A percentile compares a stretch with the other conserved stretches of the same genome.
phyloP scores from a whole-genome alignment of 2,888 invertebrate genomes.

The Oxystoma pomonae region DNA sequence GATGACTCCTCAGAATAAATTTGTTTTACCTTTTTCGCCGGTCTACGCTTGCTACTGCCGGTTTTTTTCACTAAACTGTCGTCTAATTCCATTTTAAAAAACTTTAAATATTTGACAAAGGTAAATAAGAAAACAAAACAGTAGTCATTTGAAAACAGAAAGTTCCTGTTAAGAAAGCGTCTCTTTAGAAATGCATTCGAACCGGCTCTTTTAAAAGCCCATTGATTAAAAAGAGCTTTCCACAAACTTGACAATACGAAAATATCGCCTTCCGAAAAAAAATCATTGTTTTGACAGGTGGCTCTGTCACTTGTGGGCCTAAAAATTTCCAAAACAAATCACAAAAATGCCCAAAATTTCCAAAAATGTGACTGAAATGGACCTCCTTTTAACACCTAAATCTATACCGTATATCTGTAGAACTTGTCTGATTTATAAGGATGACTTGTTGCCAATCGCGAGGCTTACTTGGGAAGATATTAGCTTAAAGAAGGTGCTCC shows the following conservation, averaged over 20 bases:
- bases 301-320: no score
- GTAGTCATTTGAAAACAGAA: no score
- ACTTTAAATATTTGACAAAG: no score
- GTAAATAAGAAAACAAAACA: no score
- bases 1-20: slow-evolving; percentile 26
- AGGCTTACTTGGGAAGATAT: neutral
- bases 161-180: no score
- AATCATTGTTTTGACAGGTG: no score
- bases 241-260: no score
- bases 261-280: no score
- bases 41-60: neutral
- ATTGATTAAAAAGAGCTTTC: no score
- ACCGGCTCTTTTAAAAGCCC: no score
- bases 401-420: neutral
- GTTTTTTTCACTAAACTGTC: neutral
- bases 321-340: no score
- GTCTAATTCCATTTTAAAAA: neutral
- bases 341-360: neutral
- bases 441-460: neutral
- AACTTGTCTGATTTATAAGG: neutral
- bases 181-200: no score
- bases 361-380: neutral
- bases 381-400: neutral
- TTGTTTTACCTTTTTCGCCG: neutral
- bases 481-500: neutral